Base-by-base conservation (phyloP, 2,113 vertebrate species). In the Struthidea cinerea region DNA sequence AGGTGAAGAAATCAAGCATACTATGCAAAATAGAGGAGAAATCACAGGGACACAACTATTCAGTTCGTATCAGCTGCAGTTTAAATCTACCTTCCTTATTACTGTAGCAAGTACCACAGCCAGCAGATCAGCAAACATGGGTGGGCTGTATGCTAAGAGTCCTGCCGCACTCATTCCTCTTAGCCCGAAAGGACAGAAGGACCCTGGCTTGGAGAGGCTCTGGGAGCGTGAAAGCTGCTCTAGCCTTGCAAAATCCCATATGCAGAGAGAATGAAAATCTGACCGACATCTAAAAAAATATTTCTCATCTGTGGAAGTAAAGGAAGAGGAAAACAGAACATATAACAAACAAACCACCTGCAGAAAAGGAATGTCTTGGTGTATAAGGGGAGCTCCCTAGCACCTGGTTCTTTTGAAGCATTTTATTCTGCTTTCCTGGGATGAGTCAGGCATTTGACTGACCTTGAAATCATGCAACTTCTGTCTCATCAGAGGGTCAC, bases 311-410 rank as follows among this genome's bases (percentile, higher is more conserved):
- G 2, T 24, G 35, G 28, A 78, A 85, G 18, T 21, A 67, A 73
- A 87, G 27, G 27, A 69, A 82, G 33, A 56, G 37, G n/a, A 42
- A 64, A 87, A n/a, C 18, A 41, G 37, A 79, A 15, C 9, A 32
- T 35, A 44, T 22, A 37, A 41, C 6, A 68, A 37, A 41, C 6
- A 68, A 71, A 55, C 10, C 2, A 50, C 22, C 32, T 27, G 46
- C 6, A 8, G 30, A 68, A 76, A 46, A 4, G 4, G 4, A 90
- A 74, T 24, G 8, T 23, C 37, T 67, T 74, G 21, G 65, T 5
- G 27, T 6, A 35, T 1, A 39, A 30, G 0, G 7, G 5, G 16
- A 83, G 7, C 6, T 63, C 37, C 14, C 13, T 27, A 27, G 19
- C 28, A 44, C 28, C 27, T 57, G 4, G 6, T n/a, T 74, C 8